A percentile compares a stretch with the other conserved stretches of the same genome.
These are phyloP conservation scores for Oligia strigilis DNA, from an alignment of 2,888 invertebrate species.

Conservation along the genomic window DNA sequence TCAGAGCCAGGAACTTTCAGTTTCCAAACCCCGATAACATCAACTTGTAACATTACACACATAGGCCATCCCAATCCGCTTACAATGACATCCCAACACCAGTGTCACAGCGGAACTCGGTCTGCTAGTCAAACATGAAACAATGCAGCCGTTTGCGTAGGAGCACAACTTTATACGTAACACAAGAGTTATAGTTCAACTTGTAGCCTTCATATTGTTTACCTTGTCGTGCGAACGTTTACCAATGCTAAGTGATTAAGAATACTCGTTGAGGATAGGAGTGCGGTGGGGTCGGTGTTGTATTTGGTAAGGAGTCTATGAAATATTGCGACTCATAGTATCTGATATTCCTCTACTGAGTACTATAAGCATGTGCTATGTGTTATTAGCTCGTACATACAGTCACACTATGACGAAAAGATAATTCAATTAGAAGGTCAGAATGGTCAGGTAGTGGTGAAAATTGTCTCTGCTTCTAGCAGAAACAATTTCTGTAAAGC, in stretches of 20 bases:
- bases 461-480: too few species aligned
- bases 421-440: too few species aligned
- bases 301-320: background rate
- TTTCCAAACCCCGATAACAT: constrained; percentile 15
- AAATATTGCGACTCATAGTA: background rate
- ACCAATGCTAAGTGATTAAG: constrained; percentile 90
- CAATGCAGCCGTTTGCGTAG: constrained; percentile 83
- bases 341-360: background rate
- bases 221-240: constrained; percentile 88
- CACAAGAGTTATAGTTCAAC: constrained; percentile 88
- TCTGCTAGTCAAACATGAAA: constrained; percentile 80
- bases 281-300: constrained; percentile 71
- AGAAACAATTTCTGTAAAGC: too few species aligned
- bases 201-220: constrained; percentile 90
- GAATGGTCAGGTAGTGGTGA: too few species aligned
- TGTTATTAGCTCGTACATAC: too few species aligned
- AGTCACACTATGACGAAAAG: too few species aligned
- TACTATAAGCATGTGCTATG: too few species aligned
- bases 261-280: constrained; percentile 80
- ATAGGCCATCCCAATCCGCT: constrained; percentile 44
- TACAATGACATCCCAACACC: constrained; percentile 42
- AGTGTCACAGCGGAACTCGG: constrained; percentile 61
- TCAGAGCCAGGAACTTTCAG: background rate
- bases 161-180: constrained; percentile 74
- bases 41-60: constrained; percentile 16